A percentile compares a stretch with the other conserved stretches of the same genome.
phyloP scores from a whole-genome alignment of 2,797 vertebrate genomes.

The Gambelia wislizenii region DNA sequence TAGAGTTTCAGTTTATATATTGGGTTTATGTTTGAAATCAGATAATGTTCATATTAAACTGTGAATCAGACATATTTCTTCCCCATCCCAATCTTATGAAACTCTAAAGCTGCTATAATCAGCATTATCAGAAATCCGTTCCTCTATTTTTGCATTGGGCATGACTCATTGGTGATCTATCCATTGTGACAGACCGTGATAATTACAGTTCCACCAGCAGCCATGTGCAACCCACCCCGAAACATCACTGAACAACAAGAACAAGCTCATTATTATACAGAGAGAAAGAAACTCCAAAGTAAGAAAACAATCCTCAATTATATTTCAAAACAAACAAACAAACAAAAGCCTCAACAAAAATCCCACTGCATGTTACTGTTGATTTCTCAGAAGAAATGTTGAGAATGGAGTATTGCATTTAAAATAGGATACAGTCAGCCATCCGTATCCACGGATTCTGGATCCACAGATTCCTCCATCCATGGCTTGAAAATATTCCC shows the following conservation, averaged over 20 bases:
- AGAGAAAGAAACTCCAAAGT: too few relatives aligned
- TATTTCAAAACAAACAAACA: neutral
- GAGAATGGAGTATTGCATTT: neutral
- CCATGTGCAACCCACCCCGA: neutral
- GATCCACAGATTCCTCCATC: too few relatives aligned
- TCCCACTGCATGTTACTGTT: neutral
- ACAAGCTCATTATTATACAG: neutral
- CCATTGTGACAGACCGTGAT: neutral
- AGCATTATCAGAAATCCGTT: neutral
- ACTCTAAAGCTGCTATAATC: too few relatives aligned
- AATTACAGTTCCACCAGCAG: neutral
- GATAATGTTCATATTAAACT: too few relatives aligned
- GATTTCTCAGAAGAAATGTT: neutral
- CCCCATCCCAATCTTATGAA: too few relatives aligned
- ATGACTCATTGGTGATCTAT: neutral
- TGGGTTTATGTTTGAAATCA: too few relatives aligned
- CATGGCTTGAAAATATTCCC: too few relatives aligned
- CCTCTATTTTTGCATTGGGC: neutral
- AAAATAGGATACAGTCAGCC: too few relatives aligned
- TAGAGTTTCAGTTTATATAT: neutral
- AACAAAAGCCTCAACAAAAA: neutral
- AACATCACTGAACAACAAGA: neutral
- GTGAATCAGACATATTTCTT: too few relatives aligned
- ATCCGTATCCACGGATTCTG: too few relatives aligned
- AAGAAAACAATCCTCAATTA: neutral